These are phyloP conservation scores for Eupithecia inturbata DNA, from an alignment of 2,888 invertebrate genomes.

Conservation along the genomic window DNA sequence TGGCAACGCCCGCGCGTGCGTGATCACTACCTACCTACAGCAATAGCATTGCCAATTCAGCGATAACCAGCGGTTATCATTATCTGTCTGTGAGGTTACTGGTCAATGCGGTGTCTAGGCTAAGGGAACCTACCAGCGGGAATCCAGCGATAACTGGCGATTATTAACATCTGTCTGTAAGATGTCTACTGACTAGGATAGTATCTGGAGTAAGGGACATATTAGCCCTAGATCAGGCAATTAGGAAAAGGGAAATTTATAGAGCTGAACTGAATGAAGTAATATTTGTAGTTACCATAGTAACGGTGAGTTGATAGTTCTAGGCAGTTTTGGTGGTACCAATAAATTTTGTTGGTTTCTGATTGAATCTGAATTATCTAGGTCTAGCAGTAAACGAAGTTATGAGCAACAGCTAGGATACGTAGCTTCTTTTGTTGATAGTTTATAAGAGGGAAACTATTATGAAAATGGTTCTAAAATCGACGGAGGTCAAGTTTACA, in stretches of 20 bases:
- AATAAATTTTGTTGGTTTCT: neutral
- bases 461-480: too few species aligned
- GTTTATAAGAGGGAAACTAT: too few species aligned
- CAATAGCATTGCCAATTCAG: neutral
- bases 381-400: neutral
- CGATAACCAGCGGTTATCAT: neutral
- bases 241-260: neutral
- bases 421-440: neutral
- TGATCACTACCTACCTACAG: conserved; percentile 1
- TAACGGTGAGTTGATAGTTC: neutral
- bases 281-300: neutral
- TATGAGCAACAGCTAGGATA: neutral
- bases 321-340: neutral
- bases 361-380: neutral
- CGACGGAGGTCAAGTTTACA: too few species aligned
- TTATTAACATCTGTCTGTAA: neutral
- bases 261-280: neutral
- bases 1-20: conserved; percentile 36
- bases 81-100: conserved; percentile 1
- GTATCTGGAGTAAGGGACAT: neutral
- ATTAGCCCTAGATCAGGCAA: neutral
- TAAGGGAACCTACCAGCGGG: neutral
- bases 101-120: conserved; percentile 1
- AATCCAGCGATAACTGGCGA: neutral
- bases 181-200: neutral